Base-by-base conservation (phyloP, 2,888 invertebrate genomes). In the Elmis aenea region DNA sequence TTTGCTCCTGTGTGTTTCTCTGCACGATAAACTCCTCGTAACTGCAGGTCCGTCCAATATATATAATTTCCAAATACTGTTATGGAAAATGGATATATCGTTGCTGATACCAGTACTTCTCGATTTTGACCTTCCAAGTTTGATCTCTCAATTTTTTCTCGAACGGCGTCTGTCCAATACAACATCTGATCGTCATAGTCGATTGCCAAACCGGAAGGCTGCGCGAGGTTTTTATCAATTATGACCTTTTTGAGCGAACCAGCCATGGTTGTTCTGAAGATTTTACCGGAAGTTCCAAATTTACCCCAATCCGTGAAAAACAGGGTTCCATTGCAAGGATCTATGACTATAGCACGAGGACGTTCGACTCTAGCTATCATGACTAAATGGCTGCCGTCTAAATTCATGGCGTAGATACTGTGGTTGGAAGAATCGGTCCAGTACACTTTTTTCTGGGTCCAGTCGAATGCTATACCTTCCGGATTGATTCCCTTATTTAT, bases 251-350 rank as follows among this genome's bases (percentile, higher is more conserved):
- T 89, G 40, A 91, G 67, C 0, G 93, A 93, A 2, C 99, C 97
- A 0, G 95, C 95, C 92, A 96, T 93, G 0, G 96, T 94, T 0
- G 95, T 87, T 45, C 90, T 76, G 65, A 90, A 92, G 35, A 99
- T 97, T 65, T 93, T 92, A 0, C 93, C 93, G 0, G 88, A 85
- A 0, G 89, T 89, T 3, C 93, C 92, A 59, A 90, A 92, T 42
- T 90, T 77, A 8, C 93, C 93, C 93, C 93, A 94, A 61, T 96
- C 96, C 0, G 95, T 94, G 68, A 86, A 99, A 67, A 91, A 99
- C 9, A 99, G 67, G 0, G 88, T 86, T 8, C 95, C 96, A 58
- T 89, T 88, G 70, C 99, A 99, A 1, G 97, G 97, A 70, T 97
- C 93, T 0, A 99, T 79, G 0, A 94, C 95, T 35, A 99, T 89